Conservation (phyloP, 2,113 vertebrate genomes). For the Macheiramphus alcinus region DNA sequence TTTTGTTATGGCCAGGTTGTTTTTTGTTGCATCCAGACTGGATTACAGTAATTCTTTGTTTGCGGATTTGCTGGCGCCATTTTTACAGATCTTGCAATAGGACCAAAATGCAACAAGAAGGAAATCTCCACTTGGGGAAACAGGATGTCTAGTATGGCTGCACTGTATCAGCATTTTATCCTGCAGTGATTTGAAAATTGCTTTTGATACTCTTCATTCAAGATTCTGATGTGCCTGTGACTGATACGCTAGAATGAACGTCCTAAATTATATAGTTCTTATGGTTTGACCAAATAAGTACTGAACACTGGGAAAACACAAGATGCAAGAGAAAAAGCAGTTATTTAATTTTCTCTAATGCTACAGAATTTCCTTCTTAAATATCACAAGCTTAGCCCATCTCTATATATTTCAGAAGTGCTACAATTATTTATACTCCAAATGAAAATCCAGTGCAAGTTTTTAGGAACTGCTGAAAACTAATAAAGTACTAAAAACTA, state of each 20-base stretch:
- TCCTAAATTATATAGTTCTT: background rate
- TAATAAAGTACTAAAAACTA: background rate
- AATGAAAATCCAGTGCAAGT: background rate
- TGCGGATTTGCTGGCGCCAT: background rate
- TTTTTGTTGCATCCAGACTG: background rate
- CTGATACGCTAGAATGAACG: background rate
- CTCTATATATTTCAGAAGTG: background rate
- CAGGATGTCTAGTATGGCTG: background rate
- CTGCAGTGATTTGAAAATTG: background rate
- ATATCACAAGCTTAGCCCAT: background rate
- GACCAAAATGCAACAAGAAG: background rate
- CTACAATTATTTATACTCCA: background rate
- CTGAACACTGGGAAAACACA: background rate
- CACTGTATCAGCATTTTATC: background rate
- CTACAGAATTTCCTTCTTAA: background rate
- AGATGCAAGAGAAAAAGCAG: background rate
- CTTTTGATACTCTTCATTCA: background rate
- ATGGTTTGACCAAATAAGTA: background rate
- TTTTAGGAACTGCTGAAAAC: background rate
- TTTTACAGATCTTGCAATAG: background rate
- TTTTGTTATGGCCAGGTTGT: background rate
- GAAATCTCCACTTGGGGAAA: background rate
- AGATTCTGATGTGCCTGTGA: background rate
- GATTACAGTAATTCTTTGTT: slow-evolving; percentile 3
- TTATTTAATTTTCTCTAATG: background rate